Conservation (phyloP, 1,140 invertebrate species). For the Drosophila sechellia region DNA sequence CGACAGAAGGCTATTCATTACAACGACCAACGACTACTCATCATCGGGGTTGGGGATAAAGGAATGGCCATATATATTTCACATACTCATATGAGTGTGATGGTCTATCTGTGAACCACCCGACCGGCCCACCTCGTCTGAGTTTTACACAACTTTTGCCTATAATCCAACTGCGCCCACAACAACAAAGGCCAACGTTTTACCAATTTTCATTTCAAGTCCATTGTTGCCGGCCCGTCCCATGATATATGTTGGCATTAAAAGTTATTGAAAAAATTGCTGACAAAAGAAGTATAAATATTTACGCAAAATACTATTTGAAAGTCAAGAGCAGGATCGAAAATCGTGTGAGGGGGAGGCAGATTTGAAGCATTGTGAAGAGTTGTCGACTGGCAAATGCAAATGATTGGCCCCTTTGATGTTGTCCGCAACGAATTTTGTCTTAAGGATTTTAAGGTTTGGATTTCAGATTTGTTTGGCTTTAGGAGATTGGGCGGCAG, state of each 20-base stretch:
- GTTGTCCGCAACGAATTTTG: constrained; percentile 17
- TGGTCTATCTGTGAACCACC: constrained; percentile 14
- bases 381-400: constrained; percentile 49
- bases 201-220: constrained; percentile 69
- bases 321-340: constrained; percentile 49
- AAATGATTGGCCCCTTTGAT: constrained; percentile 57
- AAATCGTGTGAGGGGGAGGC: constrained; percentile 15
- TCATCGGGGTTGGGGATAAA: constrained; percentile 30
- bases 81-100: constrained; percentile 28
- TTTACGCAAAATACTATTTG: constrained; percentile 80
- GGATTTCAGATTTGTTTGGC: constrained; percentile 17
- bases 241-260: constrained; percentile 78
- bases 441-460: constrained; percentile 18
- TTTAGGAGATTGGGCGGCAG: background rate
- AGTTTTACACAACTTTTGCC: constrained; percentile 72
- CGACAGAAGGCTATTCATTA: constrained; percentile 78
- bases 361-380: constrained; percentile 52
- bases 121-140: constrained; percentile 10
- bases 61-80: constrained; percentile 32
- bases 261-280: constrained; percentile 83
- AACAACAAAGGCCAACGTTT: constrained; percentile 37
- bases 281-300: constrained; percentile 84
- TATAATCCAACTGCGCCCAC: constrained; percentile 43
- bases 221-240: constrained; percentile 58
- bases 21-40: constrained; percentile 48